These are phyloP conservation scores for Orthosia gothica DNA, from an alignment of 2,888 invertebrate genomes.

Conservation along the genomic window DNA sequence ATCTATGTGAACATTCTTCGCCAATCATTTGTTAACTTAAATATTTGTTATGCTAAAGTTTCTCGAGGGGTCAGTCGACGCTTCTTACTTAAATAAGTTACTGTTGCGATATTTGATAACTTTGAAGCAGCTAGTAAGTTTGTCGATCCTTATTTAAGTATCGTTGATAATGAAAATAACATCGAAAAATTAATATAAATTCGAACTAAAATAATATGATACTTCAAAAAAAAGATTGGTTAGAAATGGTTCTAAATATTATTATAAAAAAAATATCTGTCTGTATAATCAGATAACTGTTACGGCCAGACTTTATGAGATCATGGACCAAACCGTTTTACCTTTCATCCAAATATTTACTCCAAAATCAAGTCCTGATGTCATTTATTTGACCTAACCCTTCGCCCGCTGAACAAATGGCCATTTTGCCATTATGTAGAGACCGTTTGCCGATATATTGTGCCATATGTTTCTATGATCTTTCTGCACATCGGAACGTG, in stretches of 20 bases:
- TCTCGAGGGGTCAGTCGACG: background rate
- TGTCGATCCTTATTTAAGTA: background rate
- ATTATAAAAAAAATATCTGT: conserved; percentile 12
- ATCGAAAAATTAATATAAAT: conserved; percentile 15
- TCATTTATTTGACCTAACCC: conserved; percentile 51
- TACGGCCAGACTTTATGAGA: conserved; percentile 20
- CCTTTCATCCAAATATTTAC: conserved; percentile 46
- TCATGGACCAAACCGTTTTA: conserved; percentile 24
- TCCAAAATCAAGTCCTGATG: conserved; percentile 34
- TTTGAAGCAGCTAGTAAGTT: conserved; percentile 1
- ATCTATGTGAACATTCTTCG: conserved; percentile 38
- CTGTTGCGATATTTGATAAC: conserved; percentile 26
- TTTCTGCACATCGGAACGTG: conserved; percentile 67
- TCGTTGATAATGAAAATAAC: background rate
- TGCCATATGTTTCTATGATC: conserved; percentile 72
- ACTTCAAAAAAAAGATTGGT: conserved; percentile 12
- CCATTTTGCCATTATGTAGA: conserved; percentile 37
- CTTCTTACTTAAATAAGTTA: background rate
- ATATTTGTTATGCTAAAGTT: conserved; percentile 20
- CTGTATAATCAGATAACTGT: conserved; percentile 17
- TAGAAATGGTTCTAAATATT: conserved; percentile 4
- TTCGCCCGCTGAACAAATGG: conserved; percentile 47
- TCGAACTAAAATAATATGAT: conserved; percentile 1
- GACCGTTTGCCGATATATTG: conserved; percentile 46
- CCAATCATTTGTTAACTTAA: conserved; percentile 23